Base-by-base conservation (phyloP, 1,140 invertebrate genomes). In the Linepithema humile region DNA sequence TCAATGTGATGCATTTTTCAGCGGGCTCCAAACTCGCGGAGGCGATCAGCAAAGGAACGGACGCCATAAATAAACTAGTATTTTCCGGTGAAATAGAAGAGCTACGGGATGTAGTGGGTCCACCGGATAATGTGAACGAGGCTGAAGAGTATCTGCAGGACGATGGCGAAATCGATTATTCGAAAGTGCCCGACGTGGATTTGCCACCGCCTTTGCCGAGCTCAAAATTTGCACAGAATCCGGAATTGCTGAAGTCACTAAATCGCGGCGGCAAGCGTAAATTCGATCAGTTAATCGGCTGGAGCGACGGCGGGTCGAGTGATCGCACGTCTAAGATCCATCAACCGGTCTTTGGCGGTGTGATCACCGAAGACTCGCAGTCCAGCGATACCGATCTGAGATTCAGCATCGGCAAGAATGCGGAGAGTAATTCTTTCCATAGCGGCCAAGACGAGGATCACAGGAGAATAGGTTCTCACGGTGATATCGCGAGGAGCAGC, bases 61-160 rank as follows among this genome's bases (percentile, higher is more conserved):
- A 97, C 50, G 96, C 96, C 59, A 95, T 98, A 38, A 97, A 97
- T 90, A 97, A 96, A 91, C 96, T 96, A 80, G 96, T 98, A 20
- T 95, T 96, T 85, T 96, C 97, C 6, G 97, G 97, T 57, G 96
- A 97, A 92, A 95, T 98, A 74, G 96, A 97, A 92, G 97, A 97
- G 90, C 88, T 98, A 38, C 95, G 96, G 57, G 97, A 98, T 90
- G 96, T 97, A 1, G 96, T 97, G 88, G 85, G 89, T n/a, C 84
- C 96, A 94, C 62, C 95, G 95, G 94, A 96, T 67, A 96, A 96
- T 82, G 93, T 95, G 5, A 94, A 94, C 5, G 93, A 94, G 9
- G 95, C 95, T 74, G 96, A 96, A 77, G 96, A 97, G 9, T 95
- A 94, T 83, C 83, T 95, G 5, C 94, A 95, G 4, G 94, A 95